Conservation (phyloP, 2,113 vertebrate genomes). For the Oenanthe oenanthe region DNA sequence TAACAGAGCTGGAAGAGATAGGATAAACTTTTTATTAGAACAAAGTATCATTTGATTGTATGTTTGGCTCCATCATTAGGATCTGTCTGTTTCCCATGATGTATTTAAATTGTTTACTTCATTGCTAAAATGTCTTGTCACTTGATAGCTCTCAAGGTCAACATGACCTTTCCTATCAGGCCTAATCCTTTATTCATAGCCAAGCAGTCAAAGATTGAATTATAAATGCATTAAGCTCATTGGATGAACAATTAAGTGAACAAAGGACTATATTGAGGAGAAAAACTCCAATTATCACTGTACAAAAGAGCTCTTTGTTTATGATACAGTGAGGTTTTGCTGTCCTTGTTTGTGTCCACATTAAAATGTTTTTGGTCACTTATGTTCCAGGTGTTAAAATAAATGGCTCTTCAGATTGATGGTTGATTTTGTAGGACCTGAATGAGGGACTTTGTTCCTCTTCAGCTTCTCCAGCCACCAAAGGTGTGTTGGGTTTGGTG, state of each 20-base stretch:
- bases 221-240: slow-evolving; percentile 58
- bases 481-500: not conserved
- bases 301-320: not conserved
- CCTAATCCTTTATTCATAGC: slow-evolving; percentile 31
- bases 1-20: not conserved
- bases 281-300: not conserved
- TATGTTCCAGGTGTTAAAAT: not conserved
- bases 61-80: not conserved
- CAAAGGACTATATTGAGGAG: slow-evolving; percentile 20
- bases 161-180: not conserved
- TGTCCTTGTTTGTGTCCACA: not conserved
- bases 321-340: accelerated
- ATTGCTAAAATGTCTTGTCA: not conserved
- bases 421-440: not conserved
- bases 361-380: not conserved
- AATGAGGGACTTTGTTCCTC: not conserved
- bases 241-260: slow-evolving; percentile 28
- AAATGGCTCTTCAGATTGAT: not conserved
- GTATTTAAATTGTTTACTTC: not conserved
- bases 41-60: not conserved
- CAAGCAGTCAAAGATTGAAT: slow-evolving; percentile 35
- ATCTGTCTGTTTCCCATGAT: not conserved
- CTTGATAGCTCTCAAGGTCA: slow-evolving; percentile 55
- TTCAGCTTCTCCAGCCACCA: not conserved
- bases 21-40: not conserved